Percentiles rank a stretch among this genome's conserved stretches.
These are phyloP conservation scores for Microtus montanus DNA, from an alignment of 2,113 vertebrate species.

Conservation along the genomic window DNA sequence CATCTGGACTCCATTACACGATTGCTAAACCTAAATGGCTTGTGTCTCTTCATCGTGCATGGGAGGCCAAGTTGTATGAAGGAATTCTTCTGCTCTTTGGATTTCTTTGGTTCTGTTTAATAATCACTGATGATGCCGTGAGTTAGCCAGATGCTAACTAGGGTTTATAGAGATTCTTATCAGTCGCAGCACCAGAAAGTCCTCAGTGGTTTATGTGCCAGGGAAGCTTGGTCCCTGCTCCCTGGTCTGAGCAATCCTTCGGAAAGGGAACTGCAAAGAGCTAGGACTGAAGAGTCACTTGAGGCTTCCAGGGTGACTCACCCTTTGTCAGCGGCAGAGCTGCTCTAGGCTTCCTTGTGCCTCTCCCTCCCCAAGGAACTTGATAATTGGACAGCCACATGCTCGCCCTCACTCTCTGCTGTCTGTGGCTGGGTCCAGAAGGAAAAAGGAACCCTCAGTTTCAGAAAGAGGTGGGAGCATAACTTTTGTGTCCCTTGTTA, in stretches of 20 bases:
- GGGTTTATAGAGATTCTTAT: conserved; percentile 33
- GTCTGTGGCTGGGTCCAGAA: neutral
- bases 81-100: conserved; percentile 5
- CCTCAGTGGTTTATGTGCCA: neutral
- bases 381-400: neutral
- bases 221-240: neutral
- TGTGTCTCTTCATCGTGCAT: neutral
- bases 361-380: neutral
- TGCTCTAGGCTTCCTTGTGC: neutral
- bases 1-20: neutral
- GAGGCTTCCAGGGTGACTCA: neutral
- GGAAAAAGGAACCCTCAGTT: neutral
- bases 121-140: conserved; percentile 19
- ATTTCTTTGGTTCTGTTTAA: conserved; percentile 9
- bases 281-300: neutral
- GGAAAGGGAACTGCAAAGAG: neutral
- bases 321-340: neutral
- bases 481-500: neutral
- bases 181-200: conserved; percentile 11
- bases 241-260: neutral
- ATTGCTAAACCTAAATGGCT: neutral
- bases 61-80: neutral
- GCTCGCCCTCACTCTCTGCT: neutral
- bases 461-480: neutral
- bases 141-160: conserved; percentile 45